Evolutionary conservation across 2,888 invertebrate genomes (phyloP).

Genomic region (Leptinotarsa rubiginosa): DNA sequence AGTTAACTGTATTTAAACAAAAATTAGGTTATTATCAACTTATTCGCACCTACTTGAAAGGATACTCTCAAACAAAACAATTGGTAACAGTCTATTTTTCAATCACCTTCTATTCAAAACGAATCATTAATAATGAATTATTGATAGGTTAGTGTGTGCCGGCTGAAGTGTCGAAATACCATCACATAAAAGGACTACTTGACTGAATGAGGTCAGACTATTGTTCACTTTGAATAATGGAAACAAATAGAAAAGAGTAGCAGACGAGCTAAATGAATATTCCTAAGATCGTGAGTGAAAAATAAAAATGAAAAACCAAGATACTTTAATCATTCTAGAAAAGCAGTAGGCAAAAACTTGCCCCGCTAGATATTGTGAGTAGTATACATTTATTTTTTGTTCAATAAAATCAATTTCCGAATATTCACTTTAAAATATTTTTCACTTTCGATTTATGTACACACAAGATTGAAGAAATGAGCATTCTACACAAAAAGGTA

Average conservation of each 20-base stretch:
- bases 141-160: constrained; percentile 8
- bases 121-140: constrained; percentile 18
- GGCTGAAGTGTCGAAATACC: constrained; percentile 17
- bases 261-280: neutral
- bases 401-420: too few species aligned
- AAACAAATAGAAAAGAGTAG: constrained; percentile 10
- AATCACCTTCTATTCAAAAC: constrained; percentile 14
- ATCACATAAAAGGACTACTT: constrained; percentile 12
- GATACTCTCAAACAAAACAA: neutral
- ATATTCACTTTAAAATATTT: too few species aligned
- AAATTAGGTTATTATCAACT: too few species aligned
- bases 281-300: neutral
- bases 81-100: neutral
- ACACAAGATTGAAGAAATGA: too few species aligned
- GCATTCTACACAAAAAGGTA: too few species aligned
- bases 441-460: too few species aligned
- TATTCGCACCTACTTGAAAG: too few species aligned
- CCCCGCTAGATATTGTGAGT: too few species aligned
- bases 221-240: constrained; percentile 19
- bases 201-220: constrained; percentile 13
- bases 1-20: too few species aligned
- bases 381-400: too few species aligned
- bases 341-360: neutral
- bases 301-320: neutral
- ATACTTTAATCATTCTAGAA: neutral